phyloP scores from a whole-genome alignment of 2,797 vertebrate species.

The Sebastes minor region DNA sequence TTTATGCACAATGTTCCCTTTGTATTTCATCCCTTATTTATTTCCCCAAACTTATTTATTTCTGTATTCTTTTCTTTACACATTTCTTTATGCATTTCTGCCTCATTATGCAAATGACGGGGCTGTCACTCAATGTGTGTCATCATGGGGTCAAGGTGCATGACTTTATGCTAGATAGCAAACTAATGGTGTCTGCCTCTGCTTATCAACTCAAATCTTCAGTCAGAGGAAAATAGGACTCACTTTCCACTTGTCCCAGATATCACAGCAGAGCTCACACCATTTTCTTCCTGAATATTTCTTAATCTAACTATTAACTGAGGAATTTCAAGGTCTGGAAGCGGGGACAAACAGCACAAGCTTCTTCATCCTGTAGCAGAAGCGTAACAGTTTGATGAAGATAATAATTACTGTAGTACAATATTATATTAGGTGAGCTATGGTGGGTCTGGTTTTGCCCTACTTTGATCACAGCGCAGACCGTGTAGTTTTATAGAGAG shows the following conservation, averaged over 20 bases:
- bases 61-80: too few species aligned
- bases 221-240: not conserved
- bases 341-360: not conserved
- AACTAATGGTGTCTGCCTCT: too few species aligned
- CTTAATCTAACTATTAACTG: not conserved
- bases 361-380: not conserved
- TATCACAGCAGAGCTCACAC: not conserved
- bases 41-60: too few species aligned
- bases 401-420: not conserved
- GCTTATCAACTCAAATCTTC: too few species aligned
- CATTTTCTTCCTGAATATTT: not conserved
- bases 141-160: too few species aligned
- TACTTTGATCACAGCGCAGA: slow-evolving; percentile 2
- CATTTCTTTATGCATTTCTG: too few species aligned
- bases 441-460: slow-evolving; percentile 9
- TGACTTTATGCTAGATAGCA: too few species aligned
- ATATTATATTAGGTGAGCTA: not conserved
- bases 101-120: too few species aligned
- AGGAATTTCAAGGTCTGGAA: not conserved
- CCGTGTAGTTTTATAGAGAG: not conserved
- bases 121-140: too few species aligned
- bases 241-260: not conserved
- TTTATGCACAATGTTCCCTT: too few species aligned
- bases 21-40: too few species aligned
- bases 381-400: not conserved